Percentiles rank a stretch among this genome's conserved stretches.
phyloP scores from a whole-genome alignment of 2,888 invertebrate species.

The Caradrina clavipalpis region DNA sequence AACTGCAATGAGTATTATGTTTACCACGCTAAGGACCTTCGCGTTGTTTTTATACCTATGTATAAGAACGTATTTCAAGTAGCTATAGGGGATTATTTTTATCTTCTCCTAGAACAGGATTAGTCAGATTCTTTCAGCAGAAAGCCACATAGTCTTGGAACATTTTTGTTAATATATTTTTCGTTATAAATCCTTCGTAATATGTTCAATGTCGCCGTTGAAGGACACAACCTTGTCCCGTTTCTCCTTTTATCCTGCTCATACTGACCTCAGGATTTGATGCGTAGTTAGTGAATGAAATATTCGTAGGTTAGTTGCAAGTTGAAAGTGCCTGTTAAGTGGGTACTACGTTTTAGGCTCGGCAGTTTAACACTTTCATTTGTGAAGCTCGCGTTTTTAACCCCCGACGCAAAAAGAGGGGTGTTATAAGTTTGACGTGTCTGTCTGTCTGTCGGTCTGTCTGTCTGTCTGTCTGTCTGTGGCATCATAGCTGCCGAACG shows the following conservation, averaged over 20 bases:
- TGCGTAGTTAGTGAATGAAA: neutral
- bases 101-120: neutral
- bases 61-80: neutral
- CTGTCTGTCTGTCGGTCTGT: too few species aligned
- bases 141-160: neutral
- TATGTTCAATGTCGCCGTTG: neutral
- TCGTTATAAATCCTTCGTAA: neutral
- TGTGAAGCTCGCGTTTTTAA: neutral
- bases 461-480: too few species aligned
- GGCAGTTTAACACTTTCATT: too few species aligned
- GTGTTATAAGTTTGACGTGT: too few species aligned
- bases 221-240: conserved; percentile 18
- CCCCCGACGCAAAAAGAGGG: too few species aligned
- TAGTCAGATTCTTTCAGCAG: neutral
- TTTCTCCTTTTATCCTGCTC: conserved; percentile 21
- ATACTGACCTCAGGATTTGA: conserved; percentile 19
- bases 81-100: neutral
- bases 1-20: conserved; percentile 8
- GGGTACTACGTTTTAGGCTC: too few species aligned
- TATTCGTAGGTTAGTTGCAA: neutral
- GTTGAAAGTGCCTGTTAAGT: neutral
- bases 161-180: neutral
- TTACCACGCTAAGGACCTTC: neutral
- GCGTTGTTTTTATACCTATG: neutral
- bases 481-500: too few species aligned